Percentiles rank a stretch among this genome's conserved stretches.
phyloP scores from a whole-genome alignment of 2,113 vertebrate species.

The Lethenteron reissneri region DNA sequence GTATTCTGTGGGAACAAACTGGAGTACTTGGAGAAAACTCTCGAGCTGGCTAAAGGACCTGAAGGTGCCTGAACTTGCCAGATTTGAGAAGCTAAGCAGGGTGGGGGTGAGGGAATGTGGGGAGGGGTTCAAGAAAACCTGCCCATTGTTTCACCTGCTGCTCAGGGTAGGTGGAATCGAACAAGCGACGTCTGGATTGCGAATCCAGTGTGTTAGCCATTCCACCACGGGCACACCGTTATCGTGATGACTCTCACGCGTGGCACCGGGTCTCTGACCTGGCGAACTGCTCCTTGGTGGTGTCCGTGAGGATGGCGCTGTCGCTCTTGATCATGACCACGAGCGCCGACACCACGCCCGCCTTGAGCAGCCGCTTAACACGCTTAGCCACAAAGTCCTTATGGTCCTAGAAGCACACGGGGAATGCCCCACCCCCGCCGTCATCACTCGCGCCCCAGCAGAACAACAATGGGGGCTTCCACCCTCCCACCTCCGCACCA shows the following conservation, averaged over 20 bases:
- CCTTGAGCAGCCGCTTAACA: slow-evolving; percentile 59
- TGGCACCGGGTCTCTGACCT: slow-evolving; percentile 25
- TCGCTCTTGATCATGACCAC: slow-evolving; percentile 80
- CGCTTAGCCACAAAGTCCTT: slow-evolving; percentile 67
- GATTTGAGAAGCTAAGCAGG: neutral
- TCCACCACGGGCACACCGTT: neutral
- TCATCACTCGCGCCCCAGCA: too few species aligned
- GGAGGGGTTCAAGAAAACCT: neutral
- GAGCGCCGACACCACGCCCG: slow-evolving; percentile 48
- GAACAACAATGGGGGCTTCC: too few species aligned
- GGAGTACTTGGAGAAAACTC: too few species aligned
- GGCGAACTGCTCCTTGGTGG: slow-evolving; percentile 70
- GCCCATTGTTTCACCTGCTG: neutral
- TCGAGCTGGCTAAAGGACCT: too few species aligned
- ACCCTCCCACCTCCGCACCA: too few species aligned
- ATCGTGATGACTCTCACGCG: neutral
- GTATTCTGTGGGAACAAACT: too few species aligned
- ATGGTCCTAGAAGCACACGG: slow-evolving; percentile 43
- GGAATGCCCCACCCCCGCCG: too few species aligned
- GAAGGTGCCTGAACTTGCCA: too few species aligned
- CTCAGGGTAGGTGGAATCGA: neutral
- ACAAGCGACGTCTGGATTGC: neutral
- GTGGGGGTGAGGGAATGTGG: neutral
- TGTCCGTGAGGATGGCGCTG: slow-evolving; percentile 55
- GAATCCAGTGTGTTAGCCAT: neutral